Evolutionary conservation across 2,888 invertebrate genomes (phyloP).

Genomic region (Pyralis farinalis): DNA sequence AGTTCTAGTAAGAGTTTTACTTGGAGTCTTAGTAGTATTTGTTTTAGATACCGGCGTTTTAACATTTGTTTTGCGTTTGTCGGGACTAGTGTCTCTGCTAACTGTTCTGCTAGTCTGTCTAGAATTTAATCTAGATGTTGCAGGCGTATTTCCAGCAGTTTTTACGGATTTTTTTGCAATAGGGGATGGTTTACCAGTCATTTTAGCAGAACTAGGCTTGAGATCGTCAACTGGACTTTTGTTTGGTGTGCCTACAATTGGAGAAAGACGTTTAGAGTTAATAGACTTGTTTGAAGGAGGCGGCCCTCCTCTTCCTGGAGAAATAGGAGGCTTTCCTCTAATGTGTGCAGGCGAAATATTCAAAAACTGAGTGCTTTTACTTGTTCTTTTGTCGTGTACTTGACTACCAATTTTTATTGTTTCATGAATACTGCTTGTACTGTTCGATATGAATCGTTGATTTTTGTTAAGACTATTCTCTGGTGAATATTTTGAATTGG

Average conservation of each 20-base stretch:
- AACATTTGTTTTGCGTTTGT: constrained; percentile 47
- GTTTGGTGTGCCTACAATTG: constrained; percentile 73
- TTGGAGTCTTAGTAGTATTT: constrained; percentile 20
- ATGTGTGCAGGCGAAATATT: constrained; percentile 55
- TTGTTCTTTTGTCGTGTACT: constrained; percentile 60
- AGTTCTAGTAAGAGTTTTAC: constrained; percentile 48
- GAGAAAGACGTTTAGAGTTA: constrained; percentile 70
- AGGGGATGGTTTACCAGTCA: constrained; percentile 46
- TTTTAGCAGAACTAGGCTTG: constrained; percentile 55
- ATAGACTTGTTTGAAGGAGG: constrained; percentile 69
- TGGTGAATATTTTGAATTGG: constrained; percentile 36
- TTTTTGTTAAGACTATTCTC: constrained; percentile 51
- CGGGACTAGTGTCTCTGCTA: constrained; percentile 68
- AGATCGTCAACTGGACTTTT: constrained; percentile 67
- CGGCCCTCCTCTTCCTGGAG: constrained; percentile 68
- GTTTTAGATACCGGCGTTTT: constrained; percentile 38
- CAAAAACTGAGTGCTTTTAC: constrained; percentile 67
- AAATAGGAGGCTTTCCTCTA: constrained; percentile 73
- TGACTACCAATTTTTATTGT: constrained; percentile 63
- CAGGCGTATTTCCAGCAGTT: constrained; percentile 57
- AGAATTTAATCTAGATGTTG: constrained; percentile 65
- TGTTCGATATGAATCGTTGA: constrained; percentile 68
- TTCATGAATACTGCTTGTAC: constrained; percentile 73
- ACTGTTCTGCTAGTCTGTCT: constrained; percentile 62
- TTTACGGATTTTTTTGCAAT: constrained; percentile 49